A percentile compares a stretch with the other conserved stretches of the same genome.
These are phyloP conservation scores for Epizoanthus scotinus DNA, from an alignment of 92 coral and sea anemone genomes.

Conservation along the genomic window DNA sequence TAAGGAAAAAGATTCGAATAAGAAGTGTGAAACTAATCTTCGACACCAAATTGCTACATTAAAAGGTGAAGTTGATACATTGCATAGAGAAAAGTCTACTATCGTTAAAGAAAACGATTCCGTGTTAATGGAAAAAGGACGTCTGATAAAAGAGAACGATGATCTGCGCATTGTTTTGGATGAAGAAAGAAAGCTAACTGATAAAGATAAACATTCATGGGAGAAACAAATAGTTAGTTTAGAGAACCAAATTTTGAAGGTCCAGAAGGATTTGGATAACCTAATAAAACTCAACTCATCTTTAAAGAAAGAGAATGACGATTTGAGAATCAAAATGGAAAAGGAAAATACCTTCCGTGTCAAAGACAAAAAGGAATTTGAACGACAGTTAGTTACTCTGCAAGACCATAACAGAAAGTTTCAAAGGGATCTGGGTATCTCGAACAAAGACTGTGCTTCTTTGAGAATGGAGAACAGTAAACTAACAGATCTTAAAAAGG, in stretches of 20 bases:
- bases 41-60: slow-evolving; percentile 47
- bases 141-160: slow-evolving; percentile 3
- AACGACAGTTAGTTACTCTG: slow-evolving; percentile 7
- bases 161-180: neutral
- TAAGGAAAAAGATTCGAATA: slow-evolving; percentile 55
- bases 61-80: slow-evolving; percentile 51
- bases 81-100: slow-evolving; percentile 2
- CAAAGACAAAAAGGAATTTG: slow-evolving; percentile 6
- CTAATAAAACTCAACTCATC: slow-evolving; percentile 5
- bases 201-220: neutral
- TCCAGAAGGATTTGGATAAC: neutral
- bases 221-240: neutral
- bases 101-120: neutral
- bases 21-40: slow-evolving; percentile 34
- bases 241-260: neutral
- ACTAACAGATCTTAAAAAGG: slow-evolving; percentile 5
- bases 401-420: neutral
- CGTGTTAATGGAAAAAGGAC: slow-evolving; percentile 3
- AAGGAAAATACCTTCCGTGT: neutral
- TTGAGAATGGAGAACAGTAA: slow-evolving; percentile 56
- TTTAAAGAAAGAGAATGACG: slow-evolving; percentile 8
- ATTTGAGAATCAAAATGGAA: neutral
- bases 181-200: neutral
- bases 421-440: neutral
- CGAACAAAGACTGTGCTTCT: neutral